A percentile compares a stretch with the other conserved stretches of the same genome.
These are phyloP conservation scores for Labrus mixtus DNA, from an alignment of 2,113 vertebrate species.

Conservation along the genomic window DNA sequence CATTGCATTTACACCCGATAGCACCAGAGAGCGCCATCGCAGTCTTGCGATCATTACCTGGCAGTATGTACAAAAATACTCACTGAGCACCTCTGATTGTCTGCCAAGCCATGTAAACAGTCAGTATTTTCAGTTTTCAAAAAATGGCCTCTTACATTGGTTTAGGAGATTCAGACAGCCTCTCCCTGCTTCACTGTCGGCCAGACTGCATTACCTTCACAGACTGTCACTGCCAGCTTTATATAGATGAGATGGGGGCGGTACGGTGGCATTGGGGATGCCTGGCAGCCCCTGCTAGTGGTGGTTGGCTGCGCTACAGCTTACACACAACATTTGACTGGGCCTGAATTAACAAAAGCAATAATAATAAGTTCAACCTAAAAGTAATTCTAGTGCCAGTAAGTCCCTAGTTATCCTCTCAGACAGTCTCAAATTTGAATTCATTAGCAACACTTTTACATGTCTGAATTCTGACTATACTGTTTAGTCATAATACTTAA, in stretches of 20 bases:
- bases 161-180: background rate
- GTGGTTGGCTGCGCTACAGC: too few relatives aligned
- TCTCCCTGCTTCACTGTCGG: slow-evolving; percentile 27
- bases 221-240: slow-evolving; percentile 60
- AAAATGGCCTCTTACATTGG: slow-evolving; percentile 35
- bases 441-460: background rate
- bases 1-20: slow-evolving; percentile 34
- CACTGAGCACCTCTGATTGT: background rate
- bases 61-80: background rate
- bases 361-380: too few relatives aligned
- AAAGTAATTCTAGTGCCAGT: too few relatives aligned
- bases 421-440: background rate
- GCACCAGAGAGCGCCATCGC: slow-evolving; percentile 25
- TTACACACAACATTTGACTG: background rate
- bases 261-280: slow-evolving; percentile 35
- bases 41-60: background rate
- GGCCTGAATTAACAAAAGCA: too few relatives aligned
- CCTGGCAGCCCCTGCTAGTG: slow-evolving; percentile 12
- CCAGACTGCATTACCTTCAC: slow-evolving; percentile 23
- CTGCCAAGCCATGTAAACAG: background rate
- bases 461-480: background rate
- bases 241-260: slow-evolving; percentile 67
- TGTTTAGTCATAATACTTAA: too few relatives aligned
- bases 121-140: background rate
- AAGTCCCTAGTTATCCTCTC: background rate